Percentiles rank a stretch among this genome's conserved stretches.
phyloP scores from a whole-genome alignment of 2,888 invertebrate genomes.

The Parochlus steinenii region DNA sequence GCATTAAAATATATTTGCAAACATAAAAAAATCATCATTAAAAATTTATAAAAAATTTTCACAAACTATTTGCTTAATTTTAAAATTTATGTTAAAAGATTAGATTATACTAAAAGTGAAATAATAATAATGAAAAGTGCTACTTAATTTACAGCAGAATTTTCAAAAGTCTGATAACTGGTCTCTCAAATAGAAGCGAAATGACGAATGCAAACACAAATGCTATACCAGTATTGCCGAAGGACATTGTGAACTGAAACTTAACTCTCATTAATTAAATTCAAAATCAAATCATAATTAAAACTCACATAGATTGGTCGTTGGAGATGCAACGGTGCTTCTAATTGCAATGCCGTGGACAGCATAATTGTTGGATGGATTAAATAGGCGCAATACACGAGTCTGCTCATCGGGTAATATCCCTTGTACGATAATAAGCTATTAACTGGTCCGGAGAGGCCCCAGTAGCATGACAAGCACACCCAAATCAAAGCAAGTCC shows the following conservation, averaged over 20 bases:
- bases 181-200: slow-evolving; percentile 64
- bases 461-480: slow-evolving; percentile 60
- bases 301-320: slow-evolving; percentile 40
- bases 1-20: too few relatives aligned
- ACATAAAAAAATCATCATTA: too few relatives aligned
- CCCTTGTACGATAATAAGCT: slow-evolving; percentile 65
- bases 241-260: slow-evolving; percentile 44
- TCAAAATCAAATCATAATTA: neutral
- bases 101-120: too few relatives aligned
- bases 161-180: slow-evolving; percentile 60
- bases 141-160: slow-evolving; percentile 33
- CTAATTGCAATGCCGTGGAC: slow-evolving; percentile 57
- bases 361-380: slow-evolving; percentile 73
- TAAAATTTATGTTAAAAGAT: too few relatives aligned
- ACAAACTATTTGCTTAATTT: too few relatives aligned
- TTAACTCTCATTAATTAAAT: too few relatives aligned
- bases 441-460: slow-evolving; percentile 61
- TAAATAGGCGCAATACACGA: slow-evolving; percentile 90
- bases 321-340: slow-evolving; percentile 63
- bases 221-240: slow-evolving; percentile 63
- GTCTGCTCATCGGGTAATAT: slow-evolving; percentile 72
- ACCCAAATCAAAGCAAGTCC: slow-evolving; percentile 60
- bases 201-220: slow-evolving; percentile 59
- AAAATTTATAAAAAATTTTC: too few relatives aligned
- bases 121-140: too few relatives aligned